Conservation (phyloP, 2,888 invertebrate species). For the Melanchra persicariae region DNA sequence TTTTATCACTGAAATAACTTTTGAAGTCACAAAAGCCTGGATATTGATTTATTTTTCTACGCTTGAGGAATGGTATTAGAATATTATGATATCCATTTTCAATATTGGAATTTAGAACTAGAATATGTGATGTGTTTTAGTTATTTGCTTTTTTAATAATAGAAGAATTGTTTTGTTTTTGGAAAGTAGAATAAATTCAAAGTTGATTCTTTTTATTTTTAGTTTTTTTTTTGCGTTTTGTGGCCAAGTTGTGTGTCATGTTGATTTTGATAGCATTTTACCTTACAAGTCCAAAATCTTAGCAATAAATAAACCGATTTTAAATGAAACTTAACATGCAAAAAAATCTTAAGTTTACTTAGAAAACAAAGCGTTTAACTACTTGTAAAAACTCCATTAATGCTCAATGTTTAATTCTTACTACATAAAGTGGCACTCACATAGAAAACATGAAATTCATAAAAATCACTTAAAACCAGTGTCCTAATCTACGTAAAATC, state of each 20-base stretch:
- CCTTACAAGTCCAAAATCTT: too few species aligned
- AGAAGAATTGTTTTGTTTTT: conserved; percentile 25
- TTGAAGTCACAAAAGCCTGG: not conserved
- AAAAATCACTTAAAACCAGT: not conserved
- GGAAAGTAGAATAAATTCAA: not conserved
- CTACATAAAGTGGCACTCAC: too few species aligned
- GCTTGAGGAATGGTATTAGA: conserved; percentile 8
- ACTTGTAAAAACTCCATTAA: not conserved
- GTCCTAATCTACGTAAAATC: not conserved
- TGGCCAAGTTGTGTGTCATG: not conserved
- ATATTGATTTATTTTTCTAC: conserved; percentile 22
- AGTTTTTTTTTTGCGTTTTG: not conserved
- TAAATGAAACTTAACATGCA: too few species aligned
- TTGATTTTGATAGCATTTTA: not conserved
- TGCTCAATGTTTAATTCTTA: not conserved
- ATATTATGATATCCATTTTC: conserved; percentile 25
- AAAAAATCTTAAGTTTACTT: too few species aligned
- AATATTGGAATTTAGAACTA: conserved; percentile 28
- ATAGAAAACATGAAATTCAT: not conserved
- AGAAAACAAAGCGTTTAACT: too few species aligned
- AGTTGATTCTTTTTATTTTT: not conserved
- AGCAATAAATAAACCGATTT: too few species aligned
- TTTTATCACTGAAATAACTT: conserved; percentile 14
- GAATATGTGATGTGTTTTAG: conserved; percentile 23
- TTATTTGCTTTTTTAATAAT: not conserved